Percentiles rank a stretch among this genome's conserved stretches.
These are phyloP conservation scores for Seriola rivoliana DNA, from an alignment of 2,113 vertebrate genomes.

Conservation along the genomic window DNA sequence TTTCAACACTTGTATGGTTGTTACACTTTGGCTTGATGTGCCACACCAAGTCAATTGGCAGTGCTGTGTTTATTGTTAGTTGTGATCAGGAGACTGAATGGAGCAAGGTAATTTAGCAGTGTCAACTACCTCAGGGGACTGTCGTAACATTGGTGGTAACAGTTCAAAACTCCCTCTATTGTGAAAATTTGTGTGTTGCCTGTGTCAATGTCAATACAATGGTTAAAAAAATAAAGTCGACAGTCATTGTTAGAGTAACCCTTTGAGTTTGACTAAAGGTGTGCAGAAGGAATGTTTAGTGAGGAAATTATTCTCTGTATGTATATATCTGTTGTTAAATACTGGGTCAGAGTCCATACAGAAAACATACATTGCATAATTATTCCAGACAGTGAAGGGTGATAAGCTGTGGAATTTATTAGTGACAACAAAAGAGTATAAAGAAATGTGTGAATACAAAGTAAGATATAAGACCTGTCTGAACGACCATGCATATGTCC, in stretches of 20 bases:
- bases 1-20: conserved; percentile 30
- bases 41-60: conserved; percentile 32
- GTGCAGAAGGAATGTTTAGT: background rate
- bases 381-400: background rate
- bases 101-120: background rate
- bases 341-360: conserved; percentile 22
- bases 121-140: background rate
- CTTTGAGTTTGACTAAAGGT: too few species aligned
- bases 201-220: conserved; percentile 7
- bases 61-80: conserved; percentile 1
- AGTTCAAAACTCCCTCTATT: background rate
- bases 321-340: background rate
- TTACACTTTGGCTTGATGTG: background rate
- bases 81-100: conserved; percentile 34
- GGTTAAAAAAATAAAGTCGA: background rate
- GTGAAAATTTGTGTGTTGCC: background rate
- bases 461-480: background rate
- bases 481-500: background rate
- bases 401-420: background rate
- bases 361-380: conserved; percentile 6
- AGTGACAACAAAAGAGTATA: background rate
- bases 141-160: background rate
- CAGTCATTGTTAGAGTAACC: background rate
- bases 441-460: conserved; percentile 1
- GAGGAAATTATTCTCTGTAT: background rate